phyloP scores from a whole-genome alignment of 2,888 invertebrate genomes.

The Neria commutata region DNA sequence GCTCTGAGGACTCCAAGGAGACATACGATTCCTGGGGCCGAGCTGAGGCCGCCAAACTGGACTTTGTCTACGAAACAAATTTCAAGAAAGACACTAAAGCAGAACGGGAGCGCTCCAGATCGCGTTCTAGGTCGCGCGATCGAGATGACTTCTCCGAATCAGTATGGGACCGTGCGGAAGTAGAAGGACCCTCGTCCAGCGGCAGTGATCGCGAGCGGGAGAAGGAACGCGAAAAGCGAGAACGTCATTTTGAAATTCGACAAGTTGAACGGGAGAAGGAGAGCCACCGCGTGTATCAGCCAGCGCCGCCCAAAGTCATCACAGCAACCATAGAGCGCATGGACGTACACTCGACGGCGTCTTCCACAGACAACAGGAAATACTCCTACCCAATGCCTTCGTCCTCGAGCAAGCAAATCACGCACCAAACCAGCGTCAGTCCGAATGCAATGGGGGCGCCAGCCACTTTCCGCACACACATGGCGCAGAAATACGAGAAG shows the following conservation, averaged over 20 bases:
- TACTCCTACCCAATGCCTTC: background rate
- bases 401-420: conserved; percentile 8
- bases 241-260: conserved; percentile 60
- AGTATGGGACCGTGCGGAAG: conserved; percentile 62
- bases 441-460: conserved; percentile 59
- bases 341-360: background rate
- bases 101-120: conserved; percentile 59
- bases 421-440: conserved; percentile 7
- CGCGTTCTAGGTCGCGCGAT: conserved; percentile 60
- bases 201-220: conserved; percentile 61
- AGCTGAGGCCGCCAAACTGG: conserved; percentile 61
- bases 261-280: conserved; percentile 62
- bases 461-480: conserved; percentile 76
- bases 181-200: conserved; percentile 61
- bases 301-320: conserved; percentile 56
- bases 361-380: conserved; percentile 26
- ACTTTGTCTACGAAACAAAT: conserved; percentile 59
- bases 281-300: conserved; percentile 61
- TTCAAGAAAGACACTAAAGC: conserved; percentile 55
- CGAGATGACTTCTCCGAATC: conserved; percentile 62
- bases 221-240: conserved; percentile 61
- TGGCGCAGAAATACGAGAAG: conserved; percentile 71
- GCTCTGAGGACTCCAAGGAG: conserved; percentile 51
- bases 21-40: conserved; percentile 62
- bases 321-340: conserved; percentile 40